phyloP scores from a whole-genome alignment of 1,140 invertebrate genomes.

The Adoxophyes honmai region DNA sequence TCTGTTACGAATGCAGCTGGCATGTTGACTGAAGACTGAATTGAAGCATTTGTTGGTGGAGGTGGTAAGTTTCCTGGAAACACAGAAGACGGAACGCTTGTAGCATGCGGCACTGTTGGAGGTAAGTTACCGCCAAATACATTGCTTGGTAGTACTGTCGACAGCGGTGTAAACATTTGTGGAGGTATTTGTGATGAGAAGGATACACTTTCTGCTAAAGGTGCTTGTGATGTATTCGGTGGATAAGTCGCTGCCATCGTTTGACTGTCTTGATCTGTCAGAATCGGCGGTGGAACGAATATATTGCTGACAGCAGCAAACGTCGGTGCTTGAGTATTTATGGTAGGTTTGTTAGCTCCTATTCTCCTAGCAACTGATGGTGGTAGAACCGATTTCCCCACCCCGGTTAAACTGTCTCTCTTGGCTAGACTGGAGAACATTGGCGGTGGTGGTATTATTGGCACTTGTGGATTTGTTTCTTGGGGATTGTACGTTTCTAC shows the following conservation, averaged over 20 bases:
- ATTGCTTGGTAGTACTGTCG: not conserved
- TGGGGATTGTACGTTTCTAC: not conserved
- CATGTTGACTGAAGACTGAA: not conserved
- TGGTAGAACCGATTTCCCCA: slow-evolving; percentile 50
- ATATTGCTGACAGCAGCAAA: slow-evolving; percentile 35
- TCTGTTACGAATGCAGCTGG: not conserved
- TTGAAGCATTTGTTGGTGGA: not conserved
- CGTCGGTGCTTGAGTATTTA: slow-evolving; percentile 36
- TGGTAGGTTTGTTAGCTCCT: slow-evolving; percentile 45
- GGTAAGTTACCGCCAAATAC: not conserved
- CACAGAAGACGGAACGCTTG: not conserved
- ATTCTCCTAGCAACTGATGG: slow-evolving; percentile 64
- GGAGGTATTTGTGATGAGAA: not conserved
- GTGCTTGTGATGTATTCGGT: not conserved
- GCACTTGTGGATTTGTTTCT: not conserved
- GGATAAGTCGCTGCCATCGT: not conserved
- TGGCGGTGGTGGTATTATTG: slow-evolving; percentile 63
- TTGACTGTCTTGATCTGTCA: slow-evolving; percentile 6
- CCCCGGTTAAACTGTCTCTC: slow-evolving; percentile 32
- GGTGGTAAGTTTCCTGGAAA: not conserved
- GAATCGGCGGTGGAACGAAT: slow-evolving; percentile 41
- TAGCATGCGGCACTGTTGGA: not conserved
- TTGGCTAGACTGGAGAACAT: slow-evolving; percentile 54
- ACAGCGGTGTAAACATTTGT: not conserved
- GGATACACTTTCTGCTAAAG: not conserved